Percentiles rank a stretch among this genome's conserved stretches.
Evolutionary conservation across 2,797 vertebrate species (phyloP).

Genomic region (Mastacembelus armatus): DNA sequence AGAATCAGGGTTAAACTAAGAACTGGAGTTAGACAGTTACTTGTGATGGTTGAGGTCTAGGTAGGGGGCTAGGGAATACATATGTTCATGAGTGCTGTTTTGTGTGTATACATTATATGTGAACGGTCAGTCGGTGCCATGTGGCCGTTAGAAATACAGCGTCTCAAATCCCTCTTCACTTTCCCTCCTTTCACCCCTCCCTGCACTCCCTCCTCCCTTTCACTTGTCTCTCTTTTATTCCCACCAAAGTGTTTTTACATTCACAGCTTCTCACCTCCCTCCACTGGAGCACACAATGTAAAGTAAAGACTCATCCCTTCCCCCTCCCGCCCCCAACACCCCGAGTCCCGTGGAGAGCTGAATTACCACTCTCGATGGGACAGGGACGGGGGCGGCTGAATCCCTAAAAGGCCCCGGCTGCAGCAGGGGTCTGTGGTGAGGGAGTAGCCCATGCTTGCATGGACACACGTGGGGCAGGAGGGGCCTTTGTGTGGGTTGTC

Average conservation of each 20-base stretch:
- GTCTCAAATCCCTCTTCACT: slow-evolving; percentile 32
- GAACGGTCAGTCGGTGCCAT: slow-evolving; percentile 57
- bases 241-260: slow-evolving; percentile 39
- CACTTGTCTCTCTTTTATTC: slow-evolving; percentile 54
- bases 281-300: slow-evolving; percentile 47
- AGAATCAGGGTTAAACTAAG: too few relatives aligned
- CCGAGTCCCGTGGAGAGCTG: slow-evolving; percentile 42
- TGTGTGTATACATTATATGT: slow-evolving; percentile 36
- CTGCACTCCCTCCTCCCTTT: slow-evolving; percentile 51
- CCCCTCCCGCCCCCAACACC: background rate
- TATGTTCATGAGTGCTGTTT: background rate
- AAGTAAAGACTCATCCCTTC: slow-evolving; percentile 28
- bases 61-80: too few relatives aligned
- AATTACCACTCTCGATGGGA: slow-evolving; percentile 67
- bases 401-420: slow-evolving; percentile 11
- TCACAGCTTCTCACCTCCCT: slow-evolving; percentile 47
- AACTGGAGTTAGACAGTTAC: too few relatives aligned
- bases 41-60: too few relatives aligned
- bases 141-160: slow-evolving; percentile 58
- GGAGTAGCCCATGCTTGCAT: slow-evolving; percentile 26
- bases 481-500: slow-evolving; percentile 63
- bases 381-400: slow-evolving; percentile 8
- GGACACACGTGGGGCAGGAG: slow-evolving; percentile 46
- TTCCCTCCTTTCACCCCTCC: slow-evolving; percentile 1
- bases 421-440: slow-evolving; percentile 38